Conservation (phyloP, 2,888 invertebrate genomes). For the Drosophila tripunctata region DNA sequence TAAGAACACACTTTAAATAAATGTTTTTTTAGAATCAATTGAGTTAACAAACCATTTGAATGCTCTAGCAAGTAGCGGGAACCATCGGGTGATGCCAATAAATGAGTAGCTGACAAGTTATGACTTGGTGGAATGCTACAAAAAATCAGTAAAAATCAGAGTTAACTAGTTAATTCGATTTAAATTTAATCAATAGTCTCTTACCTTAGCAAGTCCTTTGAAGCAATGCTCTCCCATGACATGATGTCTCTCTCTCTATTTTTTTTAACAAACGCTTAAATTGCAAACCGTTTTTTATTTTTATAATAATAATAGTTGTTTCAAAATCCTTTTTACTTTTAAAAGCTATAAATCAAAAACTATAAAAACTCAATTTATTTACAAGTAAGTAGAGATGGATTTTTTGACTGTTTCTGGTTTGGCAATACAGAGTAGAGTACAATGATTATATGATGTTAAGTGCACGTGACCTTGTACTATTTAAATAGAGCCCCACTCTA, state of each 20-base stretch:
- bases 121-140: conserved; percentile 90
- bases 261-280: no score
- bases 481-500: no score
- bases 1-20: no score
- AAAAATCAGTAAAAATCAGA: no score
- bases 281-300: not conserved
- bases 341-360: no score
- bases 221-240: conserved; percentile 94
- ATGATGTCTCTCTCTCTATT: conserved; percentile 85
- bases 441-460: not conserved
- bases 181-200: not conserved
- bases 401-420: not conserved
- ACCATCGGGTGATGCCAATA: conserved; percentile 92
- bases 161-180: not conserved
- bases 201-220: conserved; percentile 92
- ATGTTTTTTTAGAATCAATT: no score
- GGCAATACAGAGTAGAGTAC: no score
- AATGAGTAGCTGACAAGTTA: conserved; percentile 92
- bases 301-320: not conserved
- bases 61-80: conserved; percentile 91
- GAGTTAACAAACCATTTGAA: conserved; percentile 85
- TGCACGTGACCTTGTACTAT: conserved; percentile 34
- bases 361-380: no score
- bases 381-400: no score
- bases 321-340: no score